These are phyloP conservation scores for Lucilia sericata DNA, from an alignment of 1,140 invertebrate genomes.

Conservation along the genomic window DNA sequence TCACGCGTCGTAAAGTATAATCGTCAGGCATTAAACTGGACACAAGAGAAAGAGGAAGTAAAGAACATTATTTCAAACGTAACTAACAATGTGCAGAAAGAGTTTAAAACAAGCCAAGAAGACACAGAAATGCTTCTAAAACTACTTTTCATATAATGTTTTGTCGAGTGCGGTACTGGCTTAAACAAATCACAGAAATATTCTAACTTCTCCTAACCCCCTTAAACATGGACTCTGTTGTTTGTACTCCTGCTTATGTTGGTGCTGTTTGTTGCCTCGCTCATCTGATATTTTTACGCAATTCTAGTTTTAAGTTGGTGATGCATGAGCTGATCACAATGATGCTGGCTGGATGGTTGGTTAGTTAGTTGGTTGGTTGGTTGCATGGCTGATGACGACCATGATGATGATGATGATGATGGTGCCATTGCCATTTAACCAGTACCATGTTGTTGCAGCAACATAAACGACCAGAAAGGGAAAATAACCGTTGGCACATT, in stretches of 20 bases:
- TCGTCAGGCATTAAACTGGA: slow-evolving; percentile 22
- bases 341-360: neutral
- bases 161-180: too few relatives aligned
- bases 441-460: neutral
- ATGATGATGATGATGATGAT: neutral
- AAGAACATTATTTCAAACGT: neutral
- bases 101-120: neutral
- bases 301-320: slow-evolving; percentile 5
- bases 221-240: neutral
- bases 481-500: slow-evolving; percentile 62
- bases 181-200: too few relatives aligned
- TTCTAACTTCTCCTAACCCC: too few relatives aligned
- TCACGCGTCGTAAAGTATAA: slow-evolving; percentile 40
- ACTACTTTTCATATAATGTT: too few relatives aligned
- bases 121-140: slow-evolving; percentile 25
- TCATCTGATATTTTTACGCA: slow-evolving; percentile 9
- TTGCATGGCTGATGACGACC: neutral
- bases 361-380: neutral
- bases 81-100: neutral
- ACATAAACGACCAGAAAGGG: slow-evolving; percentile 61
- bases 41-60: neutral
- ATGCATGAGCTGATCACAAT: neutral
- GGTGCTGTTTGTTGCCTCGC: neutral
- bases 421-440: neutral
- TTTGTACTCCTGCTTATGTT: neutral